Evolutionary conservation across 2,113 vertebrate genomes (phyloP), one percentile per base, ranked within the genome.

Genomic region (Halichoeres trimaculatus): DNA sequence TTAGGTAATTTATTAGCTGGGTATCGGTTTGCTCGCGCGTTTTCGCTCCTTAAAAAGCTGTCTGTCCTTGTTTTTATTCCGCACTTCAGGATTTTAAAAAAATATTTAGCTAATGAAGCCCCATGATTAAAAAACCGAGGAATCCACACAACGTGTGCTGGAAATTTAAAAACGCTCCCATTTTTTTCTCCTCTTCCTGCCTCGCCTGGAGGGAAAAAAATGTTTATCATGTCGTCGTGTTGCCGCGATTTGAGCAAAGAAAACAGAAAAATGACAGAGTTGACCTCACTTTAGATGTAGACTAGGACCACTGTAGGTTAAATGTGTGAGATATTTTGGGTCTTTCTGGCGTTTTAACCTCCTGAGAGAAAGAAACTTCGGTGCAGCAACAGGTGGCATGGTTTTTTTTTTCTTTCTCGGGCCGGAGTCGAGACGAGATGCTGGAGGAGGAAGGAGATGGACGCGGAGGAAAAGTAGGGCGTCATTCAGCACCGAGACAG

Each of bases 311-410:
- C 41, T 65, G 47, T 19, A 56, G 19, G 53, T 68, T 69, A 59
- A 41, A 51, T 10, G 36, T 40, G 63, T 23, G 17, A 54, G 19
- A 63, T 17, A 73, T 59, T 24, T 23, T 38, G 62, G 54, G 20
- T 70, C 54, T 78, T 53, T 57, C 34, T 41, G 59, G 72, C 70
- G 85, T 76, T 70, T 35, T 54, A 80, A 59, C 74, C 84, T 81
- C 79, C 36, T 75, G 73, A 89, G 86, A 84, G 77, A 64, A 8
- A 2, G 19, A 90, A 94, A 94, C 90, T 94, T 93, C 84, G 79
- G 69, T 89, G 92, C 92, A 93, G 93, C 93, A 94, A 94, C 93
- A 94, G 94, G 93, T 94, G 93, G 87, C 87, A 64, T 89, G 87
- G 90, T 88, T 84, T 30, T 30, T 60, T 53, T 60, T 83, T 57